Evolutionary conservation across 2,888 invertebrate species (phyloP), one percentile per base, ranked within the genome.

Genomic region (Nematopogon swammerdamellus): DNA sequence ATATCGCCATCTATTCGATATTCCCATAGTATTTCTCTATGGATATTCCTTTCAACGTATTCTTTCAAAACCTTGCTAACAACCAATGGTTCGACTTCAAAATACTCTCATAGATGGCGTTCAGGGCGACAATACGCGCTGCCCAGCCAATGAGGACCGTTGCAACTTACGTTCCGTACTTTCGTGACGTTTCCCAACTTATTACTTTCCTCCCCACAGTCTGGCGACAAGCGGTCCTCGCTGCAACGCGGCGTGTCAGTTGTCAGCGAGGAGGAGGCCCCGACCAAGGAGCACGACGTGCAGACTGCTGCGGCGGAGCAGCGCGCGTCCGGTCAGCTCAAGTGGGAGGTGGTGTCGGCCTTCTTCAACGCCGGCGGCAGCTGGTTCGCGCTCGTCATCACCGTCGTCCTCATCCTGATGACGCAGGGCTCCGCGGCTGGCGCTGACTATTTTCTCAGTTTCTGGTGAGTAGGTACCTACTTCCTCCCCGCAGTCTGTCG

Each of bases 361-460:
- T 79, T 75, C 58, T 77, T 77, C 58, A 60, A 56, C 2, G 60
- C 75, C 0, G 76, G 75, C 3, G 76, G 75, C 14, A 70, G 57
- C 49, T n/a, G 59, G 2, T 67, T 58, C 49, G 70, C 70, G 51
- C 58, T 75, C 1, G 3, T 65, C 1, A 68, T 73, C 45, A 65
- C 68, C 0, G 48, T 73, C 1, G 43, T 54, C 1, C 52, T 72
- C 49, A 56, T 74, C 1, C 8, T 86, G 1, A 14, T 83, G 14
- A 79, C 87, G 1, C 86, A 88, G 56, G 60, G 68, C 0, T 62
- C 81, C n/a, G 86, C 83, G 1, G 88, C 85, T 52, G 67, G 79
- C 1, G 83, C 83, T 0, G 91, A 91, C 63, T 88, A 82, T 59
- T 91, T 85, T 81, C 77, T 90, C 49, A 84, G 86, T 53, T 85